phyloP scores from a whole-genome alignment of 2,797 vertebrate genomes.

The Gymnocypris eckloni region DNA sequence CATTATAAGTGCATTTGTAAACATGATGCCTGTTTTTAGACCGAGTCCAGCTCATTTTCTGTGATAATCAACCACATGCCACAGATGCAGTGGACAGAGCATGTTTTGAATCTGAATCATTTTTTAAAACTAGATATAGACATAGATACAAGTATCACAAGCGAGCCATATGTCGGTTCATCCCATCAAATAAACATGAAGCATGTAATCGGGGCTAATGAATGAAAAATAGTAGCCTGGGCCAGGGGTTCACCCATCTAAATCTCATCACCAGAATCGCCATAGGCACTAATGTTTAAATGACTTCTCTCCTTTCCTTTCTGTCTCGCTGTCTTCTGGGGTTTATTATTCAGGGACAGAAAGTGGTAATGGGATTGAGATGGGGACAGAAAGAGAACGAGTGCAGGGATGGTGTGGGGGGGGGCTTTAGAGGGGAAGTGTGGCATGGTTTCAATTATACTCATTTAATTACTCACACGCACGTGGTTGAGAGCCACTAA shows the following conservation, averaged over 20 bases:
- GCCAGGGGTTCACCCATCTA: conserved; percentile 51
- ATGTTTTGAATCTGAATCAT: neutral
- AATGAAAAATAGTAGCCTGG: conserved; percentile 53
- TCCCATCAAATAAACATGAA: conserved; percentile 48
- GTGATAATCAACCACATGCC: neutral
- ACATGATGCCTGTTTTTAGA: neutral
- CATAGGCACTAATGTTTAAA: conserved; percentile 18
- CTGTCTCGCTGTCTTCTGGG: conserved; percentile 26
- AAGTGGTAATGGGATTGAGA: conserved; percentile 42
- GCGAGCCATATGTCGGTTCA: conserved; percentile 1
- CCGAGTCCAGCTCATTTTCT: neutral
- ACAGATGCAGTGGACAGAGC: neutral
- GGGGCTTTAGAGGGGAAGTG: conserved; percentile 24
- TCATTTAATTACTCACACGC: conserved; percentile 46
- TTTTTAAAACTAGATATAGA: neutral
- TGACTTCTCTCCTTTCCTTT: neutral
- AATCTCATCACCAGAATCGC: conserved; percentile 9
- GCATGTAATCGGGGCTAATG: conserved; percentile 53
- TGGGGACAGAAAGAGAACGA: conserved; percentile 38
- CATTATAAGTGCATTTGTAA: neutral
- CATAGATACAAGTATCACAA: conserved; percentile 21
- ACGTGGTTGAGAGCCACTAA: conserved; percentile 41
- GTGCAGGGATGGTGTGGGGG: neutral
- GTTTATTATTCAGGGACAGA: conserved; percentile 38
- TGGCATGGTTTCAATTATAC: conserved; percentile 50